Conservation (phyloP, 92 coral and sea anemone species). For the Pocillopora meandrina region DNA sequence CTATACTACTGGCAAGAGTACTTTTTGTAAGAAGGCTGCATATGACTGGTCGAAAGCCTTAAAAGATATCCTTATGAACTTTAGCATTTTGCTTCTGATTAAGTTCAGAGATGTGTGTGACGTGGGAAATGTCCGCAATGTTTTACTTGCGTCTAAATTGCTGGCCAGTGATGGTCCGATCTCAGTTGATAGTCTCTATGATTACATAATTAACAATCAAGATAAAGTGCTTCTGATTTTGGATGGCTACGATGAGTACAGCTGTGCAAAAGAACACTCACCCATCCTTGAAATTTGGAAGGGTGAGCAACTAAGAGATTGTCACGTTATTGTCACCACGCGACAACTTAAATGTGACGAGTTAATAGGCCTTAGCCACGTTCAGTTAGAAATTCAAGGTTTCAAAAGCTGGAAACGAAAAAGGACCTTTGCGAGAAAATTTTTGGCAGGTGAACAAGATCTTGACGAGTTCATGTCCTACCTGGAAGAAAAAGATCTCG, state of each 20-base stretch:
- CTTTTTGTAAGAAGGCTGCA: not conserved
- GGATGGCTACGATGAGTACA: not conserved
- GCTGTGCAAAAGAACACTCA: no score
- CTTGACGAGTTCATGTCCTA: not conserved
- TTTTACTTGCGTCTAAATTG: slow-evolving; percentile 1
- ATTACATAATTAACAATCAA: not conserved
- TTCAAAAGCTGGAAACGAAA: no score
- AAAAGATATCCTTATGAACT: not conserved
- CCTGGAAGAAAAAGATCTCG: not conserved
- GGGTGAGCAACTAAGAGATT: no score
- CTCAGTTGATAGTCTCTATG: not conserved
- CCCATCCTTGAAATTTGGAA: no score
- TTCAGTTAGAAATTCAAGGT: no score
- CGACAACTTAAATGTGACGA: no score
- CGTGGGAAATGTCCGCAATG: not conserved
- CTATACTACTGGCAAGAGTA: not conserved
- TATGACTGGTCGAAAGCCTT: not conserved
- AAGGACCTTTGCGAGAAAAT: no score
- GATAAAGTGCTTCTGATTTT: not conserved
- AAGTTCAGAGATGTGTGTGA: slow-evolving; percentile 3
- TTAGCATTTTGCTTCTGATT: not conserved
- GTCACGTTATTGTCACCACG: no score
- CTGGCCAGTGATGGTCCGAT: slow-evolving; percentile 6
- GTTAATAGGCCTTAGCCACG: no score
- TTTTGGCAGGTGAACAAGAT: not conserved